A percentile compares a stretch with the other conserved stretches of the same genome.
phyloP scores from a whole-genome alignment of 1,140 invertebrate genomes.

The Phymorhynchus buccinoides region DNA sequence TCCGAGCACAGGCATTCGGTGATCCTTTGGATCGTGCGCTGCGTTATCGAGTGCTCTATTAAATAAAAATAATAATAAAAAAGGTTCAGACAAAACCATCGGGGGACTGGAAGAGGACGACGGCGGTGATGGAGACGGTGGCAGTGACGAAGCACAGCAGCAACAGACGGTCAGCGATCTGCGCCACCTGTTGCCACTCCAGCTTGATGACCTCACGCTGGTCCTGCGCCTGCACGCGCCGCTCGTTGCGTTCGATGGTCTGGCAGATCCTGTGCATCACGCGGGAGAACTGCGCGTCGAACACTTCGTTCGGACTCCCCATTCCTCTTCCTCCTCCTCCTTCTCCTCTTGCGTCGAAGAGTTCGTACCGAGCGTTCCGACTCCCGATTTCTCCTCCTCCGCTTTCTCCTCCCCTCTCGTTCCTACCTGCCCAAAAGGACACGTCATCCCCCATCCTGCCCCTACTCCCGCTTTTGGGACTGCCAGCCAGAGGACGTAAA shows the following conservation, averaged over 20 bases:
- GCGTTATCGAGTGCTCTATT: background rate
- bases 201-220: constrained; percentile 79
- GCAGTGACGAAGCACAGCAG: constrained; percentile 77
- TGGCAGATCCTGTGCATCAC: constrained; percentile 81
- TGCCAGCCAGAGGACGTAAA: background rate
- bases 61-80: too few relatives aligned
- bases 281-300: constrained; percentile 76
- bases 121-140: constrained; percentile 51
- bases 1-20: background rate
- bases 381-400: too few relatives aligned
- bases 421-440: too few relatives aligned
- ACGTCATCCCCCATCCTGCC: too few relatives aligned
- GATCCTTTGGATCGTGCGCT: background rate
- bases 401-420: too few relatives aligned
- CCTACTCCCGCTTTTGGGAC: too few relatives aligned
- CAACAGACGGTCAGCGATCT: constrained; percentile 80
- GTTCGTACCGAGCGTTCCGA: too few relatives aligned
- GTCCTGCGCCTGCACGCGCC: constrained; percentile 80
- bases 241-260: constrained; percentile 83
- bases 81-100: background rate
- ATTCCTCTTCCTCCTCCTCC: too few relatives aligned
- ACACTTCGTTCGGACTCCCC: background rate
- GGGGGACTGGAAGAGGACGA: constrained; percentile 50
- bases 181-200: constrained; percentile 86
- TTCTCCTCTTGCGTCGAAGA: too few relatives aligned